Conservation (phyloP, 2,113 vertebrate species). For the Atractosteus spatula region DNA sequence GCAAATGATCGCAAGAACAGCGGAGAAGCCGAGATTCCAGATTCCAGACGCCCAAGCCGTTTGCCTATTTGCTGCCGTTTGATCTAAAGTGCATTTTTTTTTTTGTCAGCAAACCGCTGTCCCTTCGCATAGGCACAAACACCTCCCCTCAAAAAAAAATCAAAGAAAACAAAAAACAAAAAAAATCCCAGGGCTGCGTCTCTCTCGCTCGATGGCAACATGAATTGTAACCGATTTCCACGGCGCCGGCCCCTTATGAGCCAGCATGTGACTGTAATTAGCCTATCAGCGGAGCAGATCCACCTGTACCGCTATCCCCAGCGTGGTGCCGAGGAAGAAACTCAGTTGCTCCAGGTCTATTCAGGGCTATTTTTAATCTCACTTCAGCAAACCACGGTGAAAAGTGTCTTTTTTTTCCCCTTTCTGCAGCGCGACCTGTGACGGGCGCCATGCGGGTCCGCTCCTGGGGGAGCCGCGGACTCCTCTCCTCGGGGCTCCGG, state of each 20-base stretch:
- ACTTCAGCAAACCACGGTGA: background rate
- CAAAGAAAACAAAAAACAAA: background rate
- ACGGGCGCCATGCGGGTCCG: too few species aligned
- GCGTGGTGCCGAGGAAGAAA: slow-evolving; percentile 16
- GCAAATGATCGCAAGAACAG: too few species aligned
- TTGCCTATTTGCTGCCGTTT: too few species aligned
- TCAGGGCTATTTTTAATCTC: background rate
- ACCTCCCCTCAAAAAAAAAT: too few species aligned
- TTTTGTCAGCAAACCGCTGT: too few species aligned
- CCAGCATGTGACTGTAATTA: slow-evolving; percentile 60
- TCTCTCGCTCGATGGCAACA: slow-evolving; percentile 31
- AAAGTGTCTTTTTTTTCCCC: background rate
- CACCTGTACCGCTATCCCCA: slow-evolving; percentile 71
- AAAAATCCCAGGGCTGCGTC: slow-evolving; percentile 27
- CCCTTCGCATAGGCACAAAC: too few species aligned
- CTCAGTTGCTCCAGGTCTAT: slow-evolving; percentile 10
- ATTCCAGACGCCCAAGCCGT: too few species aligned
- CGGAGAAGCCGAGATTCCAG: too few species aligned
- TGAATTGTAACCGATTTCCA: slow-evolving; percentile 47
- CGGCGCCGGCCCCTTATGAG: slow-evolving; percentile 59
- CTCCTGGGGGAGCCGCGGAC: too few species aligned
- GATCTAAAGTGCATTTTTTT: too few species aligned
- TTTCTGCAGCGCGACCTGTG: background rate
- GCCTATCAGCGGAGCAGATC: slow-evolving; percentile 62
- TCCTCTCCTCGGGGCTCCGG: background rate